Evolutionary conservation across 1,140 invertebrate genomes (phyloP), one percentile per base, ranked within the genome.

Genomic region (Oreohelix idahoensis): DNA sequence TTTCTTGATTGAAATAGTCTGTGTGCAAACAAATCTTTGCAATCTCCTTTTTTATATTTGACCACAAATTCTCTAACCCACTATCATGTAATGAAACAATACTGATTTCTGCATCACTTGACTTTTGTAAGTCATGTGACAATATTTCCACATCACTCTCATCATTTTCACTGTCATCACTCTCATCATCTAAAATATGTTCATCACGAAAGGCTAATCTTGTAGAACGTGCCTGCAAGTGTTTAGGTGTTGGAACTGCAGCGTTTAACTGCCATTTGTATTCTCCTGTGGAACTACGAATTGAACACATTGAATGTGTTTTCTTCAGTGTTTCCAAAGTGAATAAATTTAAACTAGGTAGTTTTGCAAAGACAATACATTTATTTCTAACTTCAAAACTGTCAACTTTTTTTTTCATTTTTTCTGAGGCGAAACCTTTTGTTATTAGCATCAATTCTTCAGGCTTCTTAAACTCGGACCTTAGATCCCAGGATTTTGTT

Each of bases 1-100:
- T 49, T 2, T 76, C 74, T 76, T 76, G 74, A 36, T 53, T 76
- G 23, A 76, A 76, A 29, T 76, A 76, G 5, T 76, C n/a, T 35
- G 42, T 51, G 13, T 45, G 39, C 36, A 76, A 51, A 51, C 74
- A 76, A 5, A 45, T 53, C 15, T 76, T 49, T 45, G 13, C 23
- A 5, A 76, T 53, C n/a, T 51, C 74, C 20, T 51, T 29, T 76
- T 76, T 45, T 2, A 76, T 1, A 23, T 49, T 13, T 32, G 39
- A 45, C 42, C 42, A 45, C 74, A 76, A 15, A 76, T 51, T 51
- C 1, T 76, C 74, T 20, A 76, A 0, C n/a, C 36, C 32, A 76
- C 32, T 26, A 29, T 26, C 39, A 76, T 32, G 1, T 15, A 49
- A 10, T 29, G 45, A 10, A 5, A n/a, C 29, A 51, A 76, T 76